Evolutionary conservation across 2,888 invertebrate genomes (phyloP), one percentile per base, ranked within the genome.

Genomic region (Aricia artaxerxes): DNA sequence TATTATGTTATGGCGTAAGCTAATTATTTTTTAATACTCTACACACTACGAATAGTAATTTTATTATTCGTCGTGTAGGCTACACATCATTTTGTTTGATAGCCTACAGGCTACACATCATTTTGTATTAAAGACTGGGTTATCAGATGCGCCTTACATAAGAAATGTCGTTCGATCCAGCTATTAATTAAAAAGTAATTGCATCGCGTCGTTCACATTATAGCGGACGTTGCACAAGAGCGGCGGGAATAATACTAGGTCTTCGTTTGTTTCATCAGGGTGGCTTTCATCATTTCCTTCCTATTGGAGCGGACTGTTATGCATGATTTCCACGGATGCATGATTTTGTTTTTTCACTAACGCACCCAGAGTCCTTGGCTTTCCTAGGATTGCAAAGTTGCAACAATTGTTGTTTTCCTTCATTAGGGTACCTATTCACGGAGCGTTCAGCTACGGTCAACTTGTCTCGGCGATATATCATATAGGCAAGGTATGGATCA

Each of bases 261-360:
- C 75, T 75, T 75, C 75, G 75, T 49, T 57, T 57, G 76, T 76
- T 76, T 76, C 76, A 53, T 76, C 76, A 76, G 76, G 76, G 76
- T 76, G 76, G 35, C 57, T 76, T 76, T 76, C 76, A 76, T 13
- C 11, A 76, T 49, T 76, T 76, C 76, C 76, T 76, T 76, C 76
- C 76, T 76, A 35, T 69, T 38, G 35, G 57, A n/a, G 44, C 44
- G n/a, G 73, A 24, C 76, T 57, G 13, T 57, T 57, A 76, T 53
- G 76, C 31, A 35, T 53, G 76, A 57, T 76, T 76, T 76, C 38
- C 76, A 76, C 53, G 49, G 16, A 35, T 57, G 35, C 31, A 53
- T 75, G 49, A 64, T 64, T 31, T 6, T 35, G 31, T 53, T 24
- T 75, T 73, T 49, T 35, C 44, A 44, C n/a, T 11, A 53, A 75